Base-by-base conservation (phyloP, 2,797 vertebrate genomes). In the Acanthurus tractus region DNA sequence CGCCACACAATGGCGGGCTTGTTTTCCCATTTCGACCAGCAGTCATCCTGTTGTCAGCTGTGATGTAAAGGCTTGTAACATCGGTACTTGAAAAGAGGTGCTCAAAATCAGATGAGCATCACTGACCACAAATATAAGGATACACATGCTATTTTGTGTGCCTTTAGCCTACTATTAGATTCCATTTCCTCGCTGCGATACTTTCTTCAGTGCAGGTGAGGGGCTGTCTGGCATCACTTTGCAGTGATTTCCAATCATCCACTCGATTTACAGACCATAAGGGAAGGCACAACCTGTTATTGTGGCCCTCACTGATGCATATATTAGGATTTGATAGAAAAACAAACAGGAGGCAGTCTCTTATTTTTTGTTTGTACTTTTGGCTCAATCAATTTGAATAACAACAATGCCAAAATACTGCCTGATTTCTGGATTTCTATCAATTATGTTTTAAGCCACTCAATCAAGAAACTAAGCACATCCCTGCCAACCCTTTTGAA, bases 231-330 rank as follows among this genome's bases (percentile, higher is more conserved):
- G 62, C 57, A 79, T 76, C 63, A 65, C 74, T 83, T 72, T 82
- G 53, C 70, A 77, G 74, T 62, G 76, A 87, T 85, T 87, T 86
- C 66, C 82, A 86, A 86, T 83, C 83, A 83, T 79, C 61, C 79
- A 82, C 68, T 86, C 78, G 11, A 72, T 89, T 88, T 82, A 63
- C 73, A 83, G 74, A 45, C 55, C 52, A 74, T 15, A 42, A 15
- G 49, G 55, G 57, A 61, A 83, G 68, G 55, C 49, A 12, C 67
- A 79, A 25, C 45, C 36, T 78, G 78, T 70, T 74, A 81, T 77
- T 85, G 67, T 64, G 34, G 48, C 53, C 73, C 70, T 80, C 61
- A 48, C 45, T 70, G 20, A 17, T 70, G 71, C 68, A 77, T 62
- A 50, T 18, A 44, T 42, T 61, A 20, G 7, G 23, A 45, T 15